Base-by-base conservation (phyloP, 2,797 vertebrate species). In the Galaxias olidus region DNA sequence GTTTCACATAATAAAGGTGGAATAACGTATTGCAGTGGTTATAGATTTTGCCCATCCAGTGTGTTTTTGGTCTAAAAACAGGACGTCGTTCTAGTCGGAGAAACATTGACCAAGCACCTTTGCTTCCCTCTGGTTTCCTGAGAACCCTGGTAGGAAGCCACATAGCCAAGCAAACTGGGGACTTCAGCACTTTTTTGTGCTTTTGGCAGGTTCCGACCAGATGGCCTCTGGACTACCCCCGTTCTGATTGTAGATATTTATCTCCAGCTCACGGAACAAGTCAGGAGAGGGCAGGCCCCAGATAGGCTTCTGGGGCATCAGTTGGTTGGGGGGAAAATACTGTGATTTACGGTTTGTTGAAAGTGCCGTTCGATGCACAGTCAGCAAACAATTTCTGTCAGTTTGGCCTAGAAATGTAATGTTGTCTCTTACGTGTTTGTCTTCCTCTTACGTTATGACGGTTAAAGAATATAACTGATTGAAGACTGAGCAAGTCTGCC, bases 111-210 rank as follows among this genome's bases (percentile, higher is more conserved):
- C 82, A 79, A 86, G 92, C 86, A 84, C 88, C 91, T 89, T 78
- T 83, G 84, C 94, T 94, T 92, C 92, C 92, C 86, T 75, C 77
- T 13, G 68, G 82, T 91, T 97, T 97, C 95, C 96, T 95, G 95
- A 93, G 88, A 87, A 81, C 83, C 74, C 77, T 68, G 79, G 80
- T 84, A 91, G 95, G 95, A 96, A 95, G 90, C 84, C 79, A 84
- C 69, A 66, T 51, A 75, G 81, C 65, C 65, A 75, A 53, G 18
- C 74, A 89, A 92, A 90, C 63, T 76, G 74, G 71, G 86, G 87
- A 88, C 79, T 77, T 90, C 88, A 90, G 91, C 91, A 90, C 80
- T 90, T 90, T 86, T 74, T 87, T 87, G 69, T 72, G 70, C 78
- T 74, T 78, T 74, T 76, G 81, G 71, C 48, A 69, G 75, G 75